Evolutionary conservation across 2,888 invertebrate genomes (phyloP), one percentile per base, ranked within the genome.

Genomic region (Galerucella calmariensis): DNA sequence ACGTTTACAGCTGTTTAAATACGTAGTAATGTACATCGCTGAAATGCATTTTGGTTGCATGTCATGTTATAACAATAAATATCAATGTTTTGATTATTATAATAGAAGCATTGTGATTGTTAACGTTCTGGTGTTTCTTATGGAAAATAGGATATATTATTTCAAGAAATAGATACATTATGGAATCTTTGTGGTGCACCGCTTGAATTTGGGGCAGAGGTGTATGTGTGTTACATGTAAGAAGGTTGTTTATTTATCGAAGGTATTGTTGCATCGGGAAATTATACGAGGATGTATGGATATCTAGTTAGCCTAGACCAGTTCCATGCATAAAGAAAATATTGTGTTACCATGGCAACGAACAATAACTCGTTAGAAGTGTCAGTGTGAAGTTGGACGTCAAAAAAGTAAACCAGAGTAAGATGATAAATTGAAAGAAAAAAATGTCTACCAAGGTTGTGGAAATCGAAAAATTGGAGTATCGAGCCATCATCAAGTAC

Each of bases 1-100:
- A 53, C 53, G 53, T n/a, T n/a, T 16, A 53, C 53, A 53, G 53
- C 61, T 61, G 35, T 61, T 61, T 61, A 61, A 61, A 61, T 61
- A 61, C 53, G 53, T 53, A 53, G 53, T 53, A 51, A 51, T 51
- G 51, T 51, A 53, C 53, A 53, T 16, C 53, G 3, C 6, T 53
- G 14, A 53, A 53, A 53, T n/a, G n/a, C n/a, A 51, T 51, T 51
- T 12, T 4, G 51, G 51, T 51, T n/a, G 1, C 51, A 51, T 53
- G 5, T 53, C 53, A 14, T n/a, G n/a, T 6, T n/a, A 53, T n/a
- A 53, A 53, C 53, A 53, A 53, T 16, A 53, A 53, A 53, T 53
- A 53, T n/a, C 11, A 53, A 53, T 53, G 53, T 53, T 53, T 53
- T 53, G 53, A 53, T 53, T 53, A 53, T 53, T 53, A 16, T 53